Evolutionary conservation across 1,140 invertebrate genomes (phyloP).

Genomic region (Drosophila quadrilineata): DNA sequence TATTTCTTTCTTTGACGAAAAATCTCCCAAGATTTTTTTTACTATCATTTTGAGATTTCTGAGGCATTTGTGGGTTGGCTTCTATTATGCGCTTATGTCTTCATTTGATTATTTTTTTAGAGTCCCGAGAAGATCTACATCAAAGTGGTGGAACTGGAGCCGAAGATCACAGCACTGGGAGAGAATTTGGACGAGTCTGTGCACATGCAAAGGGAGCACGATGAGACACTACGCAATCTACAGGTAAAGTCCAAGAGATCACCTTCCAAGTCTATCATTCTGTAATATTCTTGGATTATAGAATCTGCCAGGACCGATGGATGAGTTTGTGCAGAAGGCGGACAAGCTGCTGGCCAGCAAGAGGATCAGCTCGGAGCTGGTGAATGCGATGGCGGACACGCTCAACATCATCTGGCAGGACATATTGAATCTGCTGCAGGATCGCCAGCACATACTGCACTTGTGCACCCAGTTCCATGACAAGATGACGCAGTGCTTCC

Average conservation of each 20-base stretch:
- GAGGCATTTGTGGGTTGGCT: too few relatives aligned
- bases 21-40: too few relatives aligned
- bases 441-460: conserved; percentile 89
- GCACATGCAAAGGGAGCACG: conserved; percentile 88
- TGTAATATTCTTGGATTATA: conserved; percentile 77
- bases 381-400: conserved; percentile 95
- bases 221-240: conserved; percentile 91
- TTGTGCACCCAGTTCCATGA: conserved; percentile 89
- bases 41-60: too few relatives aligned
- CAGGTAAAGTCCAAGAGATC: conserved; percentile 83
- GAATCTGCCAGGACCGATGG: conserved; percentile 95
- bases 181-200: conserved; percentile 88
- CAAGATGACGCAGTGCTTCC: conserved; percentile 86
- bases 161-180: conserved; percentile 91
- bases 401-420: conserved; percentile 94
- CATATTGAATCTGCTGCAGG: conserved; percentile 90
- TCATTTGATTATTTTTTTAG: conserved; percentile 83
- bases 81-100: neutral
- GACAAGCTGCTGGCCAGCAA: conserved; percentile 92
- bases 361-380: conserved; percentile 89
- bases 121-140: conserved; percentile 91
- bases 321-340: conserved; percentile 92
- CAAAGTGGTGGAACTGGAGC: conserved; percentile 92
- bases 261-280: neutral
- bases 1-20: too few relatives aligned